Base-by-base conservation (phyloP, 2,888 invertebrate species). In the Drosophila buzzatii region DNA sequence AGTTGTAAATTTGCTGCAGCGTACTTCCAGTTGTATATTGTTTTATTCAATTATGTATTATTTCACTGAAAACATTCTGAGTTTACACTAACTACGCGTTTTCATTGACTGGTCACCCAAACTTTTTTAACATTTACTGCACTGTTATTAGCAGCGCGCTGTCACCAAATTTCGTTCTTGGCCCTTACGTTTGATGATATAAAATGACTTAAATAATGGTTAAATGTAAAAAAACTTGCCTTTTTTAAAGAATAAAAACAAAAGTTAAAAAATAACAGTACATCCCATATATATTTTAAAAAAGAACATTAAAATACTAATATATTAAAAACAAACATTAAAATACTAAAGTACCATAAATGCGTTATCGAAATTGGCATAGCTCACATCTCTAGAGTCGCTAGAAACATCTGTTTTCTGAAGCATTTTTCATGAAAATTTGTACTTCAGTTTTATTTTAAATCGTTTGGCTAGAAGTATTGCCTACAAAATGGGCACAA, bases 401-500 rank as follows among this genome's bases (percentile, higher is more conserved):
- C 53, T 27, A 23, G 31, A 64, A 65, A 62, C 80, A 76, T 70
- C 70, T 79, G 76, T 75, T 79, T 42, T 61, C 53, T 62, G 27
- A 51, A 66, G 76, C 58, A 33, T 70, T 65, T 64, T 57, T 62
- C 14, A 27, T 45, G 61, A 70, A 61, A 59, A 73, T 55, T 65
- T 44, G 3, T 20, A 10, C 31, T 53, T 33, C 12, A 39, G 27
- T 49, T 23, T 47, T 37, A 49, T 44, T 63, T 42, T 27, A 37
- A 18, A 10, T 1, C n/a, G 31, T 9, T 33, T 16, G 5, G 20
- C 9, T 42, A 5, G 2, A 12, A 37, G 2, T 14, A 23, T 23
- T 3, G 37, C 23, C 14, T 47, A 58, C 10, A 12, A 51, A 64
- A 93, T 93, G 93, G 92, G 92, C 37, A 91, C 91, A 27, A 93